phyloP scores from a whole-genome alignment of 2,888 invertebrate genomes.

The Cylindroiulus punctatus region DNA sequence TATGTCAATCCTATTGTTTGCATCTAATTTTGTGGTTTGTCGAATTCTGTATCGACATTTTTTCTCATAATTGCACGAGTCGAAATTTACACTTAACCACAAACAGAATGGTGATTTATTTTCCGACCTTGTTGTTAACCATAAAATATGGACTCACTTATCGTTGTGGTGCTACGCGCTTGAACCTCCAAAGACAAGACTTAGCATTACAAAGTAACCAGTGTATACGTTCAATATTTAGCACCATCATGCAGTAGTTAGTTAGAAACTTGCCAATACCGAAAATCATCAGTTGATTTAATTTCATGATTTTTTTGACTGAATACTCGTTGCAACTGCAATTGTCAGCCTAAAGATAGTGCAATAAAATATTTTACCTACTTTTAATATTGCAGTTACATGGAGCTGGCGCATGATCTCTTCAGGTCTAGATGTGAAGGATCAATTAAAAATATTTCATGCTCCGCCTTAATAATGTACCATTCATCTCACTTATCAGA shows the following conservation, averaged over 20 bases:
- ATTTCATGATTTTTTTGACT: background rate
- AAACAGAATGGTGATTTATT: no score
- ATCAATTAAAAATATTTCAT: conserved; percentile 15
- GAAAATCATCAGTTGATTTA: background rate
- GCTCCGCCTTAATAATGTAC: conserved; percentile 34
- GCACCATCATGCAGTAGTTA: no score
- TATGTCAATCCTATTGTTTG: background rate
- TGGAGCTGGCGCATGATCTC: conserved; percentile 12
- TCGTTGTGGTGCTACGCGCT: no score
- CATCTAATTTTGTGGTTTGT: background rate
- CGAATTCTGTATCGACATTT: background rate
- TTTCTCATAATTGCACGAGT: background rate
- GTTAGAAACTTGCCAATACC: no score
- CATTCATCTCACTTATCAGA: conserved; percentile 30
- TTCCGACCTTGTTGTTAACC: no score
- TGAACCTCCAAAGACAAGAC: no score
- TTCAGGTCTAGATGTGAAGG: conserved; percentile 1
- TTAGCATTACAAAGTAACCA: no score
- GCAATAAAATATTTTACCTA: conserved; percentile 14
- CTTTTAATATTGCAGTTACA: background rate
- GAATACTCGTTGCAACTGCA: background rate
- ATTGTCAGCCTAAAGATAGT: background rate
- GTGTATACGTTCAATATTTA: no score
- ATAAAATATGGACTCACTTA: no score
- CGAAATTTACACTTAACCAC: background rate